A percentile compares a stretch with the other conserved stretches of the same genome.
Evolutionary conservation across 2,797 vertebrate species (phyloP).

Genomic region (Sebastes ruberrimus): DNA sequence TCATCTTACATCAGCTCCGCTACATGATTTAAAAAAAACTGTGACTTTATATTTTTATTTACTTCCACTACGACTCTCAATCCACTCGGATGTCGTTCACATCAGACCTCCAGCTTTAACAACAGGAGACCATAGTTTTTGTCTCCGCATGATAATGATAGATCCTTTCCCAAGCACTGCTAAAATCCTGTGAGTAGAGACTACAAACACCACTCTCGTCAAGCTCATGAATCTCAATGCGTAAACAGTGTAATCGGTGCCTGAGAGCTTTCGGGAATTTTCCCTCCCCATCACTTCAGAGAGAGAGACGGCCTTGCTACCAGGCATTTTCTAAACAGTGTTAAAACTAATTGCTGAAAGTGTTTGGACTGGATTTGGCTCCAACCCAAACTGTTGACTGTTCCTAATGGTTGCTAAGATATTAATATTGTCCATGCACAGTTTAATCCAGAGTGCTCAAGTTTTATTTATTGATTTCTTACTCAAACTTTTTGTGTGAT

Average conservation of each 20-base stretch:
- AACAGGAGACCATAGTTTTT: conserved; percentile 4
- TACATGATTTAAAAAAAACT: background rate
- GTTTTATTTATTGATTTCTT: conserved; percentile 37
- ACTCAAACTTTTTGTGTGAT: conserved; percentile 20
- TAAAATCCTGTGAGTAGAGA: conserved; percentile 33
- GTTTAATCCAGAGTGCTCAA: conserved; percentile 26
- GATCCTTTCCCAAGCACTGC: conserved; percentile 28
- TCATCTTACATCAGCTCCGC: background rate
- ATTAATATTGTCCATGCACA: conserved; percentile 31
- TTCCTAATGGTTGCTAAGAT: conserved; percentile 37
- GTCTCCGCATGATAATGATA: conserved; percentile 37
- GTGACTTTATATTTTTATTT: background rate
- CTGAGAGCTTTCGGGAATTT: conserved; percentile 54
- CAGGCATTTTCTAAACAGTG: conserved; percentile 48
- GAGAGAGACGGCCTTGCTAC: background rate
- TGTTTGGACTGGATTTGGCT: conserved; percentile 53
- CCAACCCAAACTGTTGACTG: conserved; percentile 26
- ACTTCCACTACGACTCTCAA: background rate
- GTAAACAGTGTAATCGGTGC: conserved; percentile 61
- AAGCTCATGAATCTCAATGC: conserved; percentile 66
- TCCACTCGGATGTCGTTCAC: conserved; percentile 4
- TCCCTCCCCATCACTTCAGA: conserved; percentile 38
- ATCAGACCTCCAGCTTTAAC: conserved; percentile 14
- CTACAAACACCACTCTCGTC: conserved; percentile 41
- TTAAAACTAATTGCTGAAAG: conserved; percentile 48